Conservation (phyloP, 2,113 vertebrate species). For the Mastomys natalensis region DNA sequence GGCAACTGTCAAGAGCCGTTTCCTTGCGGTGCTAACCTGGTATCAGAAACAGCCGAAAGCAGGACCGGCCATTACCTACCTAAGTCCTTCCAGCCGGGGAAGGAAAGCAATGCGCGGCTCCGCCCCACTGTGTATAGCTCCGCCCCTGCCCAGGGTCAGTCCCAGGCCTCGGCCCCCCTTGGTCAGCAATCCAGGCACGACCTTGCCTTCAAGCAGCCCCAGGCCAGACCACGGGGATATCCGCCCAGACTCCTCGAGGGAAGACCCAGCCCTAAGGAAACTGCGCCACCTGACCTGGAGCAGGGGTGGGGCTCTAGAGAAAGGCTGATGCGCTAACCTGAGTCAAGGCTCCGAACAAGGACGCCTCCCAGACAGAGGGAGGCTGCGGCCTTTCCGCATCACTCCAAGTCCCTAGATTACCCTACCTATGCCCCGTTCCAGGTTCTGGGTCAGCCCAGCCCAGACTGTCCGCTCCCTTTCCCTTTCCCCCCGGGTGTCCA, state of each 20-base stretch:
- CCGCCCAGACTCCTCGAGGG: not conserved
- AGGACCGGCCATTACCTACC: not conserved
- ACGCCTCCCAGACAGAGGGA: not conserved
- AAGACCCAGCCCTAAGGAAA: not conserved
- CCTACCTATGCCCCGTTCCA: not conserved
- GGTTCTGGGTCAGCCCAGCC: not conserved
- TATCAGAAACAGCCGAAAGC: not conserved
- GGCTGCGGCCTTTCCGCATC: not conserved
- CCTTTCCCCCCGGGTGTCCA: not conserved
- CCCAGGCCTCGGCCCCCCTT: not conserved
- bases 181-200: not conserved
- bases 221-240: not conserved
- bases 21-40: slow-evolving; percentile 18
- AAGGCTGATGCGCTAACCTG: not conserved
- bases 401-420: too few relatives aligned
- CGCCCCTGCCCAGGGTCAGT: not conserved
- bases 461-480: not conserved
- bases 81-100: not conserved
- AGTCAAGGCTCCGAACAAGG: not conserved
- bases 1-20: not conserved
- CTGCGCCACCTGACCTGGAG: not conserved
- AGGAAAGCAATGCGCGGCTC: not conserved
- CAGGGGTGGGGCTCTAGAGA: slow-evolving; percentile 30
- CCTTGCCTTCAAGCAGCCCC: not conserved
- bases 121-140: not conserved